These are phyloP conservation scores for Drosophila anomalipes DNA, from an alignment of 2,888 invertebrate genomes.

Conservation along the genomic window DNA sequence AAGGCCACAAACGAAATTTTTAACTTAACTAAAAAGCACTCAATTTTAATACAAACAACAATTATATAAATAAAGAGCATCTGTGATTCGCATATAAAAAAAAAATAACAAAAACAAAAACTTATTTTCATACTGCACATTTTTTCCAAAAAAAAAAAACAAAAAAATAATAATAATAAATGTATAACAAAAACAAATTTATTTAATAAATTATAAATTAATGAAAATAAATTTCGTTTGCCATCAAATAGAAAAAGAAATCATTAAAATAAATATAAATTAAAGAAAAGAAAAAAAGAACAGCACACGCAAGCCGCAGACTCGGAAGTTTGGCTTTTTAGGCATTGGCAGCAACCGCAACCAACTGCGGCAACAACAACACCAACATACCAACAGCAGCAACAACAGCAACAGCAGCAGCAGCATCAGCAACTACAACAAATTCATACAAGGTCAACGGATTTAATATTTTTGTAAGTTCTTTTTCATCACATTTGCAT, in stretches of 20 bases:
- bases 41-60: constrained; percentile 36
- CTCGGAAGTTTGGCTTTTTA: constrained; percentile 18
- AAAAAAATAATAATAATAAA: background rate
- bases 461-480: constrained; percentile 83
- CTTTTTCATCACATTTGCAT: constrained; percentile 13
- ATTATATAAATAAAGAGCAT: constrained; percentile 67
- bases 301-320: constrained; percentile 53
- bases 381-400: constrained; percentile 29
- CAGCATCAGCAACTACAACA: constrained; percentile 48
- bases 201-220: constrained; percentile 52
- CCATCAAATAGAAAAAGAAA: constrained; percentile 26
- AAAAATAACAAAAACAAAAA: constrained; percentile 48
- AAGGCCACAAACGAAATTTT: constrained; percentile 16
- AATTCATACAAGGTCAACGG: constrained; percentile 82
- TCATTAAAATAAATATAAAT: constrained; percentile 43
- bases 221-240: constrained; percentile 30
- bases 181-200: constrained; percentile 27
- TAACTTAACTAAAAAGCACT: constrained; percentile 28
- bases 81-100: constrained; percentile 80
- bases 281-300: constrained; percentile 9
- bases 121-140: constrained; percentile 82
- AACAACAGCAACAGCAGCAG: constrained; percentile 29
- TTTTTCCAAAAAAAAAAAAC: constrained; percentile 57
- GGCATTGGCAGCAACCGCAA: constrained; percentile 26
- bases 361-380: constrained; percentile 23